Base-by-base conservation (phyloP, 2,797 vertebrate species). In the Trichosurus vulpecula region DNA sequence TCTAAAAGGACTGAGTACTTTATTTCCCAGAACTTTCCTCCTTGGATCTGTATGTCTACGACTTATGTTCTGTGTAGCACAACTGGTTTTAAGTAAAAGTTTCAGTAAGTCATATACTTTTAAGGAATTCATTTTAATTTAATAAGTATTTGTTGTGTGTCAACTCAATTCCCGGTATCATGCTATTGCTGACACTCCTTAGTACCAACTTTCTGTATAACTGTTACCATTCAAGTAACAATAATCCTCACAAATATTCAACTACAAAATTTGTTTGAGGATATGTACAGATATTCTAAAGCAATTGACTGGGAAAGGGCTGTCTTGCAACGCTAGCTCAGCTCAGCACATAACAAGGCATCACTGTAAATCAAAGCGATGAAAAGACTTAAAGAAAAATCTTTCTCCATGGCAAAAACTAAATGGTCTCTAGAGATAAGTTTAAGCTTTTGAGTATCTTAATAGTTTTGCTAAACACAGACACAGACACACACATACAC, bases 381-480 rank as follows among this genome's bases (percentile, higher is more conserved):
- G 66, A 90, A 93, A 95, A 92, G 13, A 90, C n/a, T 74, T 54
- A 61, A 30, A 9, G 41, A 47, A 91, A 1, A 31, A 31, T 31
- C n/a, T 66, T 90, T 90, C 92, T 90, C 54, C 54, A 35, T 4
- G 16, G 66, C 9, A 52, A 74, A 94, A 16, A 89, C 16, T 35
- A 94, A 94, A 81, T 54, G 22, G 35, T 94, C 41, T 54, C 53
- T 54, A 14, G 31, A 92, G 30, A n/a, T 14, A 0, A 31, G n/a
- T 93, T 91, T 90, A 61, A 30, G 93, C 25, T 93, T 93, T 87
- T 87, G 31, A 91, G 29, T 74, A n/a, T 51, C 47, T 53, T 90
- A 31, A 54, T n/a, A n/a, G 41, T 12, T 87, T 87, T 87, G 25
- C n/a, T 81, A 81, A 22, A 47, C n/a, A 81, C 66, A 81, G 19